Evolutionary conservation across 2,797 vertebrate genomes (phyloP).

Genomic region (Mallotus villosus): DNA sequence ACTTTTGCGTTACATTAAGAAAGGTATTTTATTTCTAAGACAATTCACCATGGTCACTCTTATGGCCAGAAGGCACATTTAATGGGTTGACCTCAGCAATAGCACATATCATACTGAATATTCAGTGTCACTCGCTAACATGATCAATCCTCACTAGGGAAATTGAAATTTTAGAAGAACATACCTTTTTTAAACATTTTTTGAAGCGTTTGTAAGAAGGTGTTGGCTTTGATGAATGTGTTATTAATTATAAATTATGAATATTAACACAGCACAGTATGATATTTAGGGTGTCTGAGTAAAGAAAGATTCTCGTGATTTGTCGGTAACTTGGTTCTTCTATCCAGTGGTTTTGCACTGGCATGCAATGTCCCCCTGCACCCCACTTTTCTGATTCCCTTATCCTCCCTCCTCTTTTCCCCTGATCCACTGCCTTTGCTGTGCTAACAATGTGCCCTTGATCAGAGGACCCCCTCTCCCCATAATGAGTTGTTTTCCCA

Average conservation of each 20-base stretch:
- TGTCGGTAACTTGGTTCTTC: neutral
- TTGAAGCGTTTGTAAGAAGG: neutral
- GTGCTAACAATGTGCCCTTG: constrained; percentile 73
- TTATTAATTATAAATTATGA: too few relatives aligned
- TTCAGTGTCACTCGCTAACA: too few relatives aligned
- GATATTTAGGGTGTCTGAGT: neutral
- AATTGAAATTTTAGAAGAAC: neutral
- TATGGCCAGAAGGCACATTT: too few relatives aligned
- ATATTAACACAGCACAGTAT: too few relatives aligned
- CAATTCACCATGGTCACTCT: too few relatives aligned
- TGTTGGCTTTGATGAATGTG: neutral
- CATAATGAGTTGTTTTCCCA: constrained; percentile 83
- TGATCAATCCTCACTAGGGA: too few relatives aligned
- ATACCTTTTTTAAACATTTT: neutral
- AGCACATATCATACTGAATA: too few relatives aligned
- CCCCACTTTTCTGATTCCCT: constrained; percentile 24
- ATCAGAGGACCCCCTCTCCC: constrained; percentile 55
- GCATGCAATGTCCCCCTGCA: constrained; percentile 38
- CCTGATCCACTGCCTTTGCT: constrained; percentile 22
- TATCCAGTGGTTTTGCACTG: constrained; percentile 33
- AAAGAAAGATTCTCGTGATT: neutral
- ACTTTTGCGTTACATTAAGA: too few relatives aligned
- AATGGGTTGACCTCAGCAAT: too few relatives aligned
- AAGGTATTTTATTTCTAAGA: too few relatives aligned
- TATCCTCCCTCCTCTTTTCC: constrained; percentile 16